These are phyloP conservation scores for Chauna torquata DNA, from an alignment of 2,113 vertebrate species.

Conservation along the genomic window DNA sequence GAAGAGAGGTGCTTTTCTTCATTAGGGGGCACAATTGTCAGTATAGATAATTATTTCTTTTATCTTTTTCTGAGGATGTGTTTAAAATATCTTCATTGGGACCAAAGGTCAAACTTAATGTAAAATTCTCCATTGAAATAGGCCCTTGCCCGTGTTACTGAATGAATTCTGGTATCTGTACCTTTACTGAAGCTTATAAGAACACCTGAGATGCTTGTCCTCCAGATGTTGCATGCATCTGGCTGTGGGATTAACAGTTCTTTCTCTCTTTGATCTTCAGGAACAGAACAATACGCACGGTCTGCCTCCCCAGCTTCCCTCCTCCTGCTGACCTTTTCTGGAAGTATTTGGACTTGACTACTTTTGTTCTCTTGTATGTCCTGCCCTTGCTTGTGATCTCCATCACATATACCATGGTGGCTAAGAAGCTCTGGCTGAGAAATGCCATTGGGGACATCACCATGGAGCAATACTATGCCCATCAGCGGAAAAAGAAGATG, in stretches of 20 bases:
- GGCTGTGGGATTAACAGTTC: not conserved
- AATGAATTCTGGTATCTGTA: not conserved
- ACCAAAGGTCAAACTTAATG: not conserved
- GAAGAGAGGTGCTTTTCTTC: fast-evolving
- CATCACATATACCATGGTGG: conserved; percentile 74
- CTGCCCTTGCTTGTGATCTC: conserved; percentile 80
- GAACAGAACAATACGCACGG: conserved; percentile 73
- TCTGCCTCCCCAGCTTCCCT: conserved; percentile 81
- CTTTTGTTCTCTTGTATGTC: conserved; percentile 80
- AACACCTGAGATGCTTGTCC: not conserved
- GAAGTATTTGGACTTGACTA: conserved; percentile 83
- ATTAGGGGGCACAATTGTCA: not conserved
- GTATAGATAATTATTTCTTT: not conserved
- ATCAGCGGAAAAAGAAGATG: conserved; percentile 80
- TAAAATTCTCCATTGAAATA: not conserved
- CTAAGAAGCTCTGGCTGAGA: conserved; percentile 82
- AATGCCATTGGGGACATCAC: conserved; percentile 82
- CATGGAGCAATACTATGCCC: conserved; percentile 78
- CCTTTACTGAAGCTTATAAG: not conserved
- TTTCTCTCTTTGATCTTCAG: conserved; percentile 59
- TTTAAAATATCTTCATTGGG: not conserved
- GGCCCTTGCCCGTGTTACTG: not conserved
- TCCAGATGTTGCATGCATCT: not conserved
- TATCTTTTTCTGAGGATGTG: not conserved
- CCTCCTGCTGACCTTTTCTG: conserved; percentile 80